These are phyloP conservation scores for Macrobrachium nipponense DNA, from an alignment of 1,140 invertebrate genomes.

Conservation along the genomic window DNA sequence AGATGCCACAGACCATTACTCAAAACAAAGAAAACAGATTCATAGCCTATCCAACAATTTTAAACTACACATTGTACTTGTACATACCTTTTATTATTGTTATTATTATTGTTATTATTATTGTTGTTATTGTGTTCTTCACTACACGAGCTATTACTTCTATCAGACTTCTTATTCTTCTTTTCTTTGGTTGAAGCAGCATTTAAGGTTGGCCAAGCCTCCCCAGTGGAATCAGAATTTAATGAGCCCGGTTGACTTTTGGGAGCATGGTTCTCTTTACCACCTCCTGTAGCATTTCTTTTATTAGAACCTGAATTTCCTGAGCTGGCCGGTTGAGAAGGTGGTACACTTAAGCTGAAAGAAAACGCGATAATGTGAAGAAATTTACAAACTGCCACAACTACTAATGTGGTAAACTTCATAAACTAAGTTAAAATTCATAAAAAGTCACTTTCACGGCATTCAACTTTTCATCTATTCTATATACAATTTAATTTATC, in stretches of 20 bases:
- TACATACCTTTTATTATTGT: slow-evolving; percentile 27
- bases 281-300: slow-evolving; percentile 29
- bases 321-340: slow-evolving; percentile 32
- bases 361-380: background rate
- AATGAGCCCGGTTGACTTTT: slow-evolving; percentile 29
- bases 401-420: too few relatives aligned
- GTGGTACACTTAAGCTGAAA: slow-evolving; percentile 20
- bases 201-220: slow-evolving; percentile 41
- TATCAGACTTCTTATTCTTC: slow-evolving; percentile 57
- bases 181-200: slow-evolving; percentile 56
- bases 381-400: too few relatives aligned
- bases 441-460: too few relatives aligned
- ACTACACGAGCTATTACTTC: slow-evolving; percentile 49
- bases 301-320: slow-evolving; percentile 42
- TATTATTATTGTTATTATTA: slow-evolving; percentile 40
- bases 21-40: too few relatives aligned
- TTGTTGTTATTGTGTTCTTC: slow-evolving; percentile 60
- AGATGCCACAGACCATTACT: too few relatives aligned
- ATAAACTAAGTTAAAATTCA: too few relatives aligned
- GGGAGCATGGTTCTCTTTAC: slow-evolving; percentile 41
- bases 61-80: background rate
- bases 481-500: too few relatives aligned
- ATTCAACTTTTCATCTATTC: too few relatives aligned
- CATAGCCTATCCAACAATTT: too few relatives aligned
- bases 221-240: slow-evolving; percentile 12